These are phyloP conservation scores for Epinotia ramella DNA, from an alignment of 2,888 invertebrate genomes.

Conservation along the genomic window DNA sequence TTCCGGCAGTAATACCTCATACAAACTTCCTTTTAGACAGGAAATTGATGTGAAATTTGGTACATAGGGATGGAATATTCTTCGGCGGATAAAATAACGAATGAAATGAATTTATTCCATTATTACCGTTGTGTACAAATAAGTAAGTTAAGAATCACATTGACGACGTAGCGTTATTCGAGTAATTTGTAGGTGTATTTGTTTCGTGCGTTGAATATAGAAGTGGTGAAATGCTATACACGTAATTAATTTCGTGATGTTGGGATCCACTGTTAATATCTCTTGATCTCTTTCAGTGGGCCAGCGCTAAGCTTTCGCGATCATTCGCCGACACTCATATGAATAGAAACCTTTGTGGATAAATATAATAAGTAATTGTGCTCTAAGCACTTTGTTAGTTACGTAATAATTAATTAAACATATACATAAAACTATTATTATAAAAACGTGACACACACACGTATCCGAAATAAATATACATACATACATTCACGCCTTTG, in stretches of 20 bases:
- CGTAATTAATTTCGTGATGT: constrained; percentile 65
- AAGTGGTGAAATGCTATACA: constrained; percentile 56
- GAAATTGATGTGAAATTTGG: constrained; percentile 13
- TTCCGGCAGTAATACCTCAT: constrained; percentile 20
- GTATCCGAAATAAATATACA: too few species aligned
- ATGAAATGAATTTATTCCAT: background rate
- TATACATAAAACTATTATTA: too few species aligned
- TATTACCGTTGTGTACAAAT: constrained; percentile 23
- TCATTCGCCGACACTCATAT: constrained; percentile 22
- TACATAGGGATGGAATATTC: background rate
- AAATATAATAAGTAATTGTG: background rate
- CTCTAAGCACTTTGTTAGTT: background rate
- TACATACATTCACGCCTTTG: too few species aligned
- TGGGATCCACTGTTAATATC: constrained; percentile 57
- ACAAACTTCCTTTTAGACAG: constrained; percentile 13
- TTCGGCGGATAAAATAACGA: background rate
- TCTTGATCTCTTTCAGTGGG: constrained; percentile 35
- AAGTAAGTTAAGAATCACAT: constrained; percentile 26
- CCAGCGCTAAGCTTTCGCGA: constrained; percentile 21
- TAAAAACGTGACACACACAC: too few species aligned
- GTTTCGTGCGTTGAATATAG: constrained; percentile 39
- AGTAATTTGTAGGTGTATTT: constrained; percentile 28
- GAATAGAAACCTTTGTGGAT: constrained; percentile 1
- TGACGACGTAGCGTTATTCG: constrained; percentile 9
- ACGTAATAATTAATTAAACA: background rate